phyloP scores from a whole-genome alignment of 1,140 invertebrate genomes.

The Hetaerina americana region DNA sequence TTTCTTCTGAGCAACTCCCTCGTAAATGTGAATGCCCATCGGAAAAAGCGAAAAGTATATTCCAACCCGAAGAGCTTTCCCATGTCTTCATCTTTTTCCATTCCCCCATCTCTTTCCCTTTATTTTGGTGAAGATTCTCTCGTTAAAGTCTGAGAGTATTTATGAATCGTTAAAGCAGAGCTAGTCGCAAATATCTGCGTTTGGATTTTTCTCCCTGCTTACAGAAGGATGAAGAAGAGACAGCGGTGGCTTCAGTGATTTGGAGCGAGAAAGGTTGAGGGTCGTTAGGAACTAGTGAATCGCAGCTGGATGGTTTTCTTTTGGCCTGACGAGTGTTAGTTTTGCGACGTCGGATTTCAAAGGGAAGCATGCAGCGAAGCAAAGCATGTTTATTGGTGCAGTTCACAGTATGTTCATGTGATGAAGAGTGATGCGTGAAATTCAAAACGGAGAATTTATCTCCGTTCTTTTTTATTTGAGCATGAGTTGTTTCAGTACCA shows the following conservation, averaged over 20 bases:
- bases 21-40: no score
- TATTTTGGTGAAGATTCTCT: neutral
- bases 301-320: neutral
- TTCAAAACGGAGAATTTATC: neutral
- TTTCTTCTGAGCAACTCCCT: no score
- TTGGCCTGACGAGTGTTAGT: neutral
- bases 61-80: no score
- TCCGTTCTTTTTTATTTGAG: neutral
- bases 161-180: neutral
- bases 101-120: neutral
- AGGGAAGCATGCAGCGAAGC: neutral
- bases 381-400: no score
- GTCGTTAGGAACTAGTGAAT: neutral
- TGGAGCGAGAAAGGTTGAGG: no score
- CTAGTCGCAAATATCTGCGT: neutral
- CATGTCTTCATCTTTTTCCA: neutral
- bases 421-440: neutral
- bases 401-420: neutral
- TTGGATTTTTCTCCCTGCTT: neutral
- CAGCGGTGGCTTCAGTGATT: neutral
- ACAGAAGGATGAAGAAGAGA: no score
- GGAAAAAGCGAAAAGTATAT: no score
- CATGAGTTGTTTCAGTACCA: neutral
- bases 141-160: neutral
- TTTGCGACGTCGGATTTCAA: neutral